Percentiles rank a stretch among this genome's conserved stretches.
These are phyloP conservation scores for Coelinius sp. DNA, from an alignment of 2,888 invertebrate species.

Conservation along the genomic window DNA sequence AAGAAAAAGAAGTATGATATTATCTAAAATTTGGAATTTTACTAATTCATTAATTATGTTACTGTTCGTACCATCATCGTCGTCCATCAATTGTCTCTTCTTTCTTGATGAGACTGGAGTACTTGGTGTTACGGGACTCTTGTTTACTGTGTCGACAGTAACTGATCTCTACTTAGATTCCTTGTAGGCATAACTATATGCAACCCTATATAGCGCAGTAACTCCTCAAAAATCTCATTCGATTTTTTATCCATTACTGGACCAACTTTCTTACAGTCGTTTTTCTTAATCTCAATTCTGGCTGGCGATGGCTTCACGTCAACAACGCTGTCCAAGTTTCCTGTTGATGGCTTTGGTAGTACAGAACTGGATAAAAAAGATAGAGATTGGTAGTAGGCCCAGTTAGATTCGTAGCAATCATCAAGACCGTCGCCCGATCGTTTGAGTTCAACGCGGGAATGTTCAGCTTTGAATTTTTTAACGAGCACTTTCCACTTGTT, in stretches of 20 bases:
- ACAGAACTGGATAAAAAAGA: slow-evolving; percentile 20
- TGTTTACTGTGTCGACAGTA: too few species aligned
- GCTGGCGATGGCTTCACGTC: neutral
- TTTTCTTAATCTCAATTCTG: neutral
- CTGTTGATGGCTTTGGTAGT: slow-evolving; percentile 22
- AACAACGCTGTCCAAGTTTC: slow-evolving; percentile 27
- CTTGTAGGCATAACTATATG: too few species aligned
- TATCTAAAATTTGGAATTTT: slow-evolving; percentile 7
- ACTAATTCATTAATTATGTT: neutral
- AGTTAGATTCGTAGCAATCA: slow-evolving; percentile 1
- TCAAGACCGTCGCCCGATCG: slow-evolving; percentile 28
- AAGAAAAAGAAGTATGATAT: slow-evolving; percentile 7
- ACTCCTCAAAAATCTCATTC: too few species aligned
- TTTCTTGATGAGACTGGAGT: neutral
- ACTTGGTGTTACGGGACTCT: too few species aligned
- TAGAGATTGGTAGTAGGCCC: slow-evolving; percentile 23
- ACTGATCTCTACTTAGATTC: too few species aligned
- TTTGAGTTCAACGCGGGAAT: slow-evolving; percentile 15
- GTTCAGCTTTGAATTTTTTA: slow-evolving; percentile 27
- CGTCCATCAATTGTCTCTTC: neutral
- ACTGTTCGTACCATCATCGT: slow-evolving; percentile 1
- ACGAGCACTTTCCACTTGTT: slow-evolving; percentile 32
- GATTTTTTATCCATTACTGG: too few species aligned
- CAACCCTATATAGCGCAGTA: too few species aligned
- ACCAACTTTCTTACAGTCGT: too few species aligned